Evolutionary conservation across 2,113 vertebrate species (phyloP).

Genomic region (human (Homo sapiens)): GRCh38 chr16:28214501-28215000

Average conservation of each 20-base stretch:
- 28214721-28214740: background rate
- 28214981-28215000: background rate
- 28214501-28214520: too few species aligned
- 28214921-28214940: background rate
- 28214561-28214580: too few species aligned
- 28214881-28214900: background rate
- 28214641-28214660: background rate
- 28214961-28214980: background rate
- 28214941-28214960: constrained; percentile 1
- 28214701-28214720: background rate
- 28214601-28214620: background rate
- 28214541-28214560: too few species aligned
- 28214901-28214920: background rate
- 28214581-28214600: too few species aligned
- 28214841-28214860: background rate
- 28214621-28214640: background rate
- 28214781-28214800: background rate
- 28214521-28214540: too few species aligned
- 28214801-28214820: background rate
- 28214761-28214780: background rate
- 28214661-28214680: constrained; percentile 14
- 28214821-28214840: background rate
- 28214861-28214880: background rate
- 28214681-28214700: background rate
- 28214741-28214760: background rate